phyloP scores from a whole-genome alignment of 2,888 invertebrate species.

The Empis stercorea region DNA sequence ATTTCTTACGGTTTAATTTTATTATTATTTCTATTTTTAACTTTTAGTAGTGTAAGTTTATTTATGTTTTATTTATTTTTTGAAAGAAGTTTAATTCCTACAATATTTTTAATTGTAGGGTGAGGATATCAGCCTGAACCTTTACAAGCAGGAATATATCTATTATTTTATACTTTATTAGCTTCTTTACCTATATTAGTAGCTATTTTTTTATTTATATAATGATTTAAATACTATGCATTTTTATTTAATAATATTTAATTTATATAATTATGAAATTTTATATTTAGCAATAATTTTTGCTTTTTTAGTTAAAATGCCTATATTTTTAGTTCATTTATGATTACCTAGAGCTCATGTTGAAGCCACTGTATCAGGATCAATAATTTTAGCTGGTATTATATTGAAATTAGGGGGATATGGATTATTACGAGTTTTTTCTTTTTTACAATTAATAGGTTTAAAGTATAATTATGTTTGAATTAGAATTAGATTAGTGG shows the following conservation, averaged over 20 bases:
- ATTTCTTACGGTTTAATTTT: slow-evolving; percentile 43
- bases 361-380: slow-evolving; percentile 57
- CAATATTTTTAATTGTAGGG: slow-evolving; percentile 51
- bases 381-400: slow-evolving; percentile 61
- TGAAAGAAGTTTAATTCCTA: slow-evolving; percentile 54
- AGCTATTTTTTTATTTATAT: slow-evolving; percentile 25
- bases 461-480: slow-evolving; percentile 41
- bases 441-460: slow-evolving; percentile 37
- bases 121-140: slow-evolving; percentile 59
- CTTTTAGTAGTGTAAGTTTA: slow-evolving; percentile 45
- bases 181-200: slow-evolving; percentile 43
- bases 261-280: slow-evolving; percentile 30
- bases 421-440: slow-evolving; percentile 47
- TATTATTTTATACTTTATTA: slow-evolving; percentile 58
- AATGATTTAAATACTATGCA: slow-evolving; percentile 37
- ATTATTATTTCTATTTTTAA: slow-evolving; percentile 42
- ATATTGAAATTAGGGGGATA: slow-evolving; percentile 61
- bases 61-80: slow-evolving; percentile 59
- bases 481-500: slow-evolving; percentile 43
- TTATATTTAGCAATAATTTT: slow-evolving; percentile 44
- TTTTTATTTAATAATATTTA: slow-evolving; percentile 41
- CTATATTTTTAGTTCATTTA: slow-evolving; percentile 55
- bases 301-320: slow-evolving; percentile 59
- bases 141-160: slow-evolving; percentile 49
- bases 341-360: slow-evolving; percentile 65